A percentile compares a stretch with the other conserved stretches of the same genome.
These are phyloP conservation scores for Cyanocitta stelleri DNA, from an alignment of 2,113 vertebrate genomes.

Conservation along the genomic window DNA sequence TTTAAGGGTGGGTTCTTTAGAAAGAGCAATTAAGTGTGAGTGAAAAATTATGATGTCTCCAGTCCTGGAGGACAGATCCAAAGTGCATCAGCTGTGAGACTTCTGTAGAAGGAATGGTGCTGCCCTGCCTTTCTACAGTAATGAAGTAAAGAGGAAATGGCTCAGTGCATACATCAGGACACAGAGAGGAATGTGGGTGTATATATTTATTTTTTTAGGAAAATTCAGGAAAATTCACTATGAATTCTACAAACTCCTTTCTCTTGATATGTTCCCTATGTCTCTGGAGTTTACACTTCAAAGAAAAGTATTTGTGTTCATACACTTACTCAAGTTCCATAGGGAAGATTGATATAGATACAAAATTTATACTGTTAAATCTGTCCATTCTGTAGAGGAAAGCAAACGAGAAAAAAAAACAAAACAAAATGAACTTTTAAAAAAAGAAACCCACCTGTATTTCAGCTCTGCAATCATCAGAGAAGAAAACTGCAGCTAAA, in stretches of 20 bases:
- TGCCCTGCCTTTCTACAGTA: not conserved
- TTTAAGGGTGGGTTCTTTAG: not conserved
- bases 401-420: not conserved
- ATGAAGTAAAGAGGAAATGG: not conserved
- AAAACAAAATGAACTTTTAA: not conserved
- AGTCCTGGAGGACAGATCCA: not conserved
- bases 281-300: not conserved
- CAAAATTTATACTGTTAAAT: not conserved
- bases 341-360: not conserved
- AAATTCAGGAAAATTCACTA: not conserved
- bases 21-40: not conserved
- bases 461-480: not conserved
- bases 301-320: not conserved
- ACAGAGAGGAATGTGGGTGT: rapidly evolving
- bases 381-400: not conserved
- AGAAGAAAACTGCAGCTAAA: conserved; percentile 47
- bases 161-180: not conserved
- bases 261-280: not conserved
- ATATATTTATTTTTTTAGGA: not conserved
- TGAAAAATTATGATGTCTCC: not conserved
- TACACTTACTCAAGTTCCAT: not conserved
- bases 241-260: not conserved
- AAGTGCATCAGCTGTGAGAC: not conserved
- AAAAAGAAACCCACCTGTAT: not conserved
- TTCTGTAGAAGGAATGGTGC: not conserved